A percentile compares a stretch with the other conserved stretches of the same genome.
These are phyloP conservation scores for Opisthocomus hoazin DNA, from an alignment of 2,113 vertebrate species.

Conservation along the genomic window DNA sequence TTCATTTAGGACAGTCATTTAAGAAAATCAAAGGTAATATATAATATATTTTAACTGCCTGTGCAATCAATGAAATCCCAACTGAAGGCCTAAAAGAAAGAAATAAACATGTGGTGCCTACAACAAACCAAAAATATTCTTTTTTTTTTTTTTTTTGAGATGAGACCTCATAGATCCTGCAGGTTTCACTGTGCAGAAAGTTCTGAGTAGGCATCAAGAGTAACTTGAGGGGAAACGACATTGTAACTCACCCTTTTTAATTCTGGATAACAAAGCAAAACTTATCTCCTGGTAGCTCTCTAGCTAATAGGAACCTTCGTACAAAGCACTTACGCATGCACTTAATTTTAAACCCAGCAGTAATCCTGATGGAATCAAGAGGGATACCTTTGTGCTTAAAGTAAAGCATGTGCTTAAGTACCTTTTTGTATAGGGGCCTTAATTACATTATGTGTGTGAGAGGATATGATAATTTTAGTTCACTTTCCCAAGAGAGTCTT, in stretches of 20 bases:
- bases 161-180: background rate
- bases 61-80: background rate
- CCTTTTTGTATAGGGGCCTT: constrained; percentile 37
- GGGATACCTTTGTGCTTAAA: constrained; percentile 48
- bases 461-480: constrained; percentile 56
- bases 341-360: constrained; percentile 32
- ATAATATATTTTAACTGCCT: background rate
- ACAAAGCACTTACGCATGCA: background rate
- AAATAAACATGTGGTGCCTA: background rate
- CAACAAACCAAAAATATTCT: background rate
- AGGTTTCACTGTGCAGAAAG: background rate
- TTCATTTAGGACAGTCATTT: background rate
- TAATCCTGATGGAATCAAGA: constrained; percentile 42
- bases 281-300: background rate
- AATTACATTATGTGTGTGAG: constrained; percentile 60
- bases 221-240: background rate
- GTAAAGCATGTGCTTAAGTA: constrained; percentile 63
- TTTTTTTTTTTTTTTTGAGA: background rate
- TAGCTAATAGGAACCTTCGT: background rate
- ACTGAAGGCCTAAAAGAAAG: background rate
- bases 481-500: constrained; percentile 47
- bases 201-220: background rate
- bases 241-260: background rate
- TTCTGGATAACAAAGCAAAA: constrained; percentile 8
- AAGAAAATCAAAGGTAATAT: background rate